Evolutionary conservation across 2,113 vertebrate genomes (phyloP), one percentile per base, ranked within the genome.

Genomic region (Haemorhous mexicanus): DNA sequence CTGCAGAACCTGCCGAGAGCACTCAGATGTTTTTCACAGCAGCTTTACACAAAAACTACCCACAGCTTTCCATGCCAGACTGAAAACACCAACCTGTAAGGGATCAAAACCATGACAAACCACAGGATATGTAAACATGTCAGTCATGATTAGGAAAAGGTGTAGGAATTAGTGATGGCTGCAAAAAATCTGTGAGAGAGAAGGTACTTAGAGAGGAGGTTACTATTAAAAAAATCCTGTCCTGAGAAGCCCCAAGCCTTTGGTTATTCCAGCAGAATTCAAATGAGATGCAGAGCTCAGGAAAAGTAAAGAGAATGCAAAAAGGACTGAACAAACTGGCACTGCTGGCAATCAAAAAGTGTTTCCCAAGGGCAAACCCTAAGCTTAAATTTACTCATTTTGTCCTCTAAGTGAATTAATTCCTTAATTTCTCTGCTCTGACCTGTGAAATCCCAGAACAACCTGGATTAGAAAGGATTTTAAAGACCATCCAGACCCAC

Each of bases 221-320:
- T 37, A 56, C 37, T 69, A 68, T 12, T 28, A 58, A 59, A 59
- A 52, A 84, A 81, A 77, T 68, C 33, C 32, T 7, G 73, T 50
- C 24, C 15, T 0, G 2, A 77, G 64, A 86, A 80, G 33, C 6
- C 30, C 8, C 62, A 56, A 61, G 46, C 16, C 20, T 70, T 73
- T 33, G 28, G 37, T 59, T 72, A 44, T 68, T 69, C n/a, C 78
- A 68, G 67, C 56, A 94, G 63, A 89, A 80, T 84, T 87, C 39
- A 61, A 46, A 16, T 35, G 61, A 66, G 46, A 82, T 16, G 24
- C 6, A 33, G 2, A 62, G 58, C 47, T 84, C 73, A 87, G 59
- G 32, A 53, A 58, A 89, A 39, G 10, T 6, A 56, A 78, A 52
- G 23, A 49, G 27, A 80, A 44, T 59, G 35, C 44, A 82, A 4